Percentiles rank a stretch among this genome's conserved stretches.
These are phyloP conservation scores for Gymnoscopelus microlampas DNA, from an alignment of 2,797 vertebrate genomes.

Conservation along the genomic window DNA sequence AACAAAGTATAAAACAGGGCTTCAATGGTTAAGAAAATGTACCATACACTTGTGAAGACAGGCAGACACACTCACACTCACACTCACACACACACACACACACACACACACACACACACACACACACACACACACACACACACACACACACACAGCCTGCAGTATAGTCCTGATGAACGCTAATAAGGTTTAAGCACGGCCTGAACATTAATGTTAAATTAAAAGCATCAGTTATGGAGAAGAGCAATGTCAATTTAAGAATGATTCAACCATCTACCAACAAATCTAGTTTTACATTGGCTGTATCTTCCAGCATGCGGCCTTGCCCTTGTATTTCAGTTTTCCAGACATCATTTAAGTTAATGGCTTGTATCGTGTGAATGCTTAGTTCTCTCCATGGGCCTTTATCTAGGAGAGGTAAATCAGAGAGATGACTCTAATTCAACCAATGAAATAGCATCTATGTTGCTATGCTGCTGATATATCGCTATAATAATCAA, in stretches of 20 bases:
- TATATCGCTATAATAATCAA: slow-evolving; percentile 55
- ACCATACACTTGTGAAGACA: not conserved
- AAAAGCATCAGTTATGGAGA: not conserved
- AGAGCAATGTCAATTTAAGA: slow-evolving; percentile 6
- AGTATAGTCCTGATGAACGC: slow-evolving; percentile 9
- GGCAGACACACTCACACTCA: too few relatives aligned
- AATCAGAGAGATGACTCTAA: slow-evolving; percentile 42
- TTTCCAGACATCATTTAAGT: slow-evolving; percentile 11
- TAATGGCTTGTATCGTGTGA: not conserved
- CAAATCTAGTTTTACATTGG: too few relatives aligned
- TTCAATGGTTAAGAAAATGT: not conserved
- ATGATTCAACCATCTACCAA: not conserved
- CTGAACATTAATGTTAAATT: slow-evolving; percentile 6
- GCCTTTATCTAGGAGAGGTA: slow-evolving; percentile 31
- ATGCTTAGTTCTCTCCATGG: not conserved
- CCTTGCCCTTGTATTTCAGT: not conserved
- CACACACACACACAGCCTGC: not conserved
- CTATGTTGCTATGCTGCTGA: slow-evolving; percentile 42
- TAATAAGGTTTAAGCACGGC: slow-evolving; percentile 4
- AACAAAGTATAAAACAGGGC: not conserved
- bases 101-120: not conserved
- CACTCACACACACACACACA: too few relatives aligned
- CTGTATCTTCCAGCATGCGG: not conserved
- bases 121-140: slow-evolving; percentile 6
- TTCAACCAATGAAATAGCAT: slow-evolving; percentile 29